Evolutionary conservation across 2,888 invertebrate species (phyloP), one percentile per base, ranked within the genome.

Genomic region (Fabriciana adippe): DNA sequence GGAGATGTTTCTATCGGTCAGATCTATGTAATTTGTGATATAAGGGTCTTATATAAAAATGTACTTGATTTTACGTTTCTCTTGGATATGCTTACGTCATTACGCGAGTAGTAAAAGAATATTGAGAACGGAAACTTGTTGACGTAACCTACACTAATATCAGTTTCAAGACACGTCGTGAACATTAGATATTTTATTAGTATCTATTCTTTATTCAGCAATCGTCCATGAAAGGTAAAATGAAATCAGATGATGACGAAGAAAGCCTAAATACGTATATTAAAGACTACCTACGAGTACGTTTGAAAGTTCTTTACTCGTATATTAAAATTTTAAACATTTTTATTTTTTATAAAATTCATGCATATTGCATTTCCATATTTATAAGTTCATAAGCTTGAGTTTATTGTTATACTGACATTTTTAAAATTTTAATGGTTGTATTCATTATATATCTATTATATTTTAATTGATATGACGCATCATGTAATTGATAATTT

Each of bases 121-220:
- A 64, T 55, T 54, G 18, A 55, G 60, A 66, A 66, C 66, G 66
- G 66, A 66, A 55, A 55, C 31, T 41, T 16, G 66, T 35, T 66
- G 59, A 66, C 55, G 63, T 63, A 63, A 63, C 55, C 45, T 63
- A 21, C 15, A 18, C 60, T 61, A 61, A 61, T 61, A 61, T 61
- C 35, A 41, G 41, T 61, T 61, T 51, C 51, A 51, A 61, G 41
- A 35, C 50, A 53, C 61, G 61, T 61, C 61, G 50, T n/a, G n/a
- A n/a, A 18, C 61, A 35, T 35, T 41, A 41, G 18, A 50, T 15
- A 35, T 18, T 61, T 61, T 51, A 50, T 61, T 53, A 35, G 31
- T 18, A 18, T n/a, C n/a, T n/a, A n/a, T 51, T 48, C n/a, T 31
- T 59, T 48, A 59, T 26, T 26, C n/a, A 57, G 57, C 26, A 15